Conservation (phyloP, 1,140 invertebrate genomes). For the Lanistes nyassanus region DNA sequence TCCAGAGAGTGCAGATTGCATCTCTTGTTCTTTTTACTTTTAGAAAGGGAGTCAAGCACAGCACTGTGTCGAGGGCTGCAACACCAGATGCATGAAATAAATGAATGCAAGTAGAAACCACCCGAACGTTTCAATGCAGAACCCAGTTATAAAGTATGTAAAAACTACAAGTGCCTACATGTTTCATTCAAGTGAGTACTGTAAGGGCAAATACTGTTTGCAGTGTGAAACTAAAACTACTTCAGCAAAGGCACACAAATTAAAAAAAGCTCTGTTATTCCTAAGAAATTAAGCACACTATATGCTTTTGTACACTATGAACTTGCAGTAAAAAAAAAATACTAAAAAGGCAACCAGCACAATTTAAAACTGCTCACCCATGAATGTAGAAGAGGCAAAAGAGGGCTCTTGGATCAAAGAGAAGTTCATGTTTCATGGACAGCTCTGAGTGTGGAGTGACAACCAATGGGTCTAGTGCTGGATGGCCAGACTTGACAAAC, state of each 20-base stretch:
- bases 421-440: conserved; percentile 80
- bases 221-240: not conserved
- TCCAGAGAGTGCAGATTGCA: conserved; percentile 89
- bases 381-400: conserved; percentile 87
- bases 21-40: conserved; percentile 86
- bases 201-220: not conserved
- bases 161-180: too few species aligned
- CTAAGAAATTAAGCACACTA: not conserved
- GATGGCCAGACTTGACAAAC: conserved; percentile 81
- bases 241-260: not conserved
- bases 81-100: too few species aligned
- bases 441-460: conserved; percentile 78
- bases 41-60: conserved; percentile 78
- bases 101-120: too few species aligned
- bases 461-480: conserved; percentile 83
- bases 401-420: conserved; percentile 79
- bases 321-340: not conserved
- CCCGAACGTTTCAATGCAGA: too few species aligned
- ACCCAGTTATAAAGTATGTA: too few species aligned
- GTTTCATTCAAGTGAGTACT: too few species aligned
- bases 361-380: conserved; percentile 72
- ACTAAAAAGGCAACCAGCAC: not conserved
- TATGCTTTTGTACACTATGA: not conserved
- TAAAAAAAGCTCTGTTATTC: not conserved
- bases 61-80: conserved; percentile 79